Base-by-base conservation (phyloP, 2,888 invertebrate species). In the Zaprionus lineosus region DNA sequence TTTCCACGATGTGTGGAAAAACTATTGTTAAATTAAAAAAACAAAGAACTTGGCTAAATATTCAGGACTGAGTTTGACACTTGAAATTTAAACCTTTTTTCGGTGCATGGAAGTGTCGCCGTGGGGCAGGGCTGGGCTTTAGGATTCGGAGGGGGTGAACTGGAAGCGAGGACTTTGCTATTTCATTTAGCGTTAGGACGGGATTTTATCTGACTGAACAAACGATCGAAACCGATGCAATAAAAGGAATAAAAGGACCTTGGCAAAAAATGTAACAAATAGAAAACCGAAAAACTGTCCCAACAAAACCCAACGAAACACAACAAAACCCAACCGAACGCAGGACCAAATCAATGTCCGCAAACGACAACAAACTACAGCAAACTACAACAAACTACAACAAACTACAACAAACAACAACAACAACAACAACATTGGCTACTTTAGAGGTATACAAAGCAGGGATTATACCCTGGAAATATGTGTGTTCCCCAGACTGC, bases 321-420 rank as follows among this genome's bases (percentile, higher is more conserved):
- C 16, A 43, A 68, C 48, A 36, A 15, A 41, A 57, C 34, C 40
- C 24, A 68, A 26, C 34, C 59, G 33, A 59, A 63, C 66, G 63
- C 75, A 56, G 65, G 73, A 53, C 73, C 73, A 82, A 78, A 75
- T 67, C 73, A 82, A 73, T 64, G 66, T 47, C 58, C 60, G 44
- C 75, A 67, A 70, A 67, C 44, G 67, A 58, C 67, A 61, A 55
- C 58, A 59, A 57, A 50, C 52, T n/a, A 51, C 34, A 53, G 50
- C 21, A 48, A 29, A 37, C n/a, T 39, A 31, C 39, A 65, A 37
- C 39, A 48, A 26, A n/a, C n/a, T n/a, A n/a, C n/a, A n/a, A n/a
- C n/a, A n/a, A n/a, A n/a, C n/a, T n/a, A n/a, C n/a, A n/a, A n/a
- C n/a, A n/a, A n/a, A n/a, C n/a, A n/a, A n/a, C n/a, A n/a, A n/a